These are phyloP conservation scores for Sebastes kiyomatsui DNA, from an alignment of 2,797 vertebrate genomes.

Conservation along the genomic window DNA sequence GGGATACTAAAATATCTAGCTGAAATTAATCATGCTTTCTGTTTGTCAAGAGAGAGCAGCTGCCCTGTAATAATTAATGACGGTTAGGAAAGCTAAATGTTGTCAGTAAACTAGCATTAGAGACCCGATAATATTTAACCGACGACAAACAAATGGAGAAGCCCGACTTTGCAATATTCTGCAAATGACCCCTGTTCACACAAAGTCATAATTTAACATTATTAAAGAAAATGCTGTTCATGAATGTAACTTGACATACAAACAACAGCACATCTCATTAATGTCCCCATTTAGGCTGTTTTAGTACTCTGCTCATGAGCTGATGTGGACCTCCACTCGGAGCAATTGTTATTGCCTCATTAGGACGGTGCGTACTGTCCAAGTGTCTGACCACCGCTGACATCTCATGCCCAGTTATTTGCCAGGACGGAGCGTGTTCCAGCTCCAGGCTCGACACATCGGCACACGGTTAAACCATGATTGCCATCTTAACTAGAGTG, in stretches of 20 bases:
- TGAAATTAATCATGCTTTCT: conserved; percentile 6
- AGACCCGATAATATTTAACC: neutral
- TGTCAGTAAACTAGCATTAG: neutral
- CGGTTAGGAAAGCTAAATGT: neutral
- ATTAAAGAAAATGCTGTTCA: conserved; percentile 8
- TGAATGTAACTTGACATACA: neutral
- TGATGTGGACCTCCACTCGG: conserved; percentile 25
- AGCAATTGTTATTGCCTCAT: conserved; percentile 42
- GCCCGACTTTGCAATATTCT: neutral
- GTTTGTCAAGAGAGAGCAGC: conserved; percentile 29
- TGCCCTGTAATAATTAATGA: conserved; percentile 26
- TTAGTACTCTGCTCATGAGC: conserved; percentile 23
- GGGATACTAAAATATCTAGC: conserved; percentile 15
- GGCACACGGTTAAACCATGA: conserved; percentile 45
- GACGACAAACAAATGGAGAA: conserved; percentile 7
- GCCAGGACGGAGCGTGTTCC: conserved; percentile 32
- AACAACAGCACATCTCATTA: neutral
- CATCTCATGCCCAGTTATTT: conserved; percentile 44
- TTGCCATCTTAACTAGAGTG: conserved; percentile 72
- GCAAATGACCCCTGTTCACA: neutral
- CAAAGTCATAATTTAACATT: neutral
- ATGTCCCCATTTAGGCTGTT: neutral
- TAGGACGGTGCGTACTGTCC: conserved; percentile 26
- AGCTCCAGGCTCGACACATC: conserved; percentile 47
- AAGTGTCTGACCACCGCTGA: conserved; percentile 57